phyloP scores from a whole-genome alignment of 37 sponge, comb jelly and placozoan species.

The Aplysina aerophoba region DNA sequence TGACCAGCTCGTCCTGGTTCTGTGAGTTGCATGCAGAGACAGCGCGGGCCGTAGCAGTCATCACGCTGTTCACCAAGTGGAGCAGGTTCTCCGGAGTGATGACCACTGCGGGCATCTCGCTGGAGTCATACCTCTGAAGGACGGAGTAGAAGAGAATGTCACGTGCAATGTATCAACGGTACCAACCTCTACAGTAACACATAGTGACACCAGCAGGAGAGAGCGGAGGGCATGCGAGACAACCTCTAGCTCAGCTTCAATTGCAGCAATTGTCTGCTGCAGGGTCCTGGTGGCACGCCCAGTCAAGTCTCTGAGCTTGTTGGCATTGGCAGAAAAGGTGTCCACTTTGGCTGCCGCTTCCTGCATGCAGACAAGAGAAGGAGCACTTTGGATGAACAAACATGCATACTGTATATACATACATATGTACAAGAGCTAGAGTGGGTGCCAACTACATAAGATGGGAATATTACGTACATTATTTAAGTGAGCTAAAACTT shows the following conservation, averaged over 20 bases:
- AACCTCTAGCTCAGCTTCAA: slow-evolving; percentile 14
- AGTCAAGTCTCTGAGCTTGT: slow-evolving; percentile 14
- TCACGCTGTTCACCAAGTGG: slow-evolving; percentile 29
- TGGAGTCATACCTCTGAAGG: slow-evolving; percentile 16
- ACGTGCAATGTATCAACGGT: too few relatives aligned
- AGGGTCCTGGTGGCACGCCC: slow-evolving; percentile 16
- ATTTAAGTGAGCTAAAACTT: too few relatives aligned
- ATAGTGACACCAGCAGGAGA: too few relatives aligned
- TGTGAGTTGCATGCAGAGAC: slow-evolving; percentile 39
- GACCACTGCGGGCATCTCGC: not conserved
- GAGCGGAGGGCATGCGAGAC: too few relatives aligned
- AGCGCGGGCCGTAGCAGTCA: slow-evolving; percentile 19
- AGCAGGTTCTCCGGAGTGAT: slow-evolving; percentile 34
- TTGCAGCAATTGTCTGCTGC: slow-evolving; percentile 24
- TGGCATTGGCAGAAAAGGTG: slow-evolving; percentile 4
- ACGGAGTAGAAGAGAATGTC: too few relatives aligned
- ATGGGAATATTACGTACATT: too few relatives aligned
- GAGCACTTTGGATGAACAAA: too few relatives aligned
- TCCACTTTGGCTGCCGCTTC: not conserved
- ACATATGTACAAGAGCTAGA: too few relatives aligned
- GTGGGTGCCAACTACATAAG: too few relatives aligned
- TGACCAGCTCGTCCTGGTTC: slow-evolving; percentile 43
- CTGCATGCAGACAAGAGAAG: not conserved
- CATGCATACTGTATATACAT: too few relatives aligned
- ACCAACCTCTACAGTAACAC: too few relatives aligned